phyloP scores from a whole-genome alignment of 2,888 invertebrate genomes.

The Monochamus alternatus region DNA sequence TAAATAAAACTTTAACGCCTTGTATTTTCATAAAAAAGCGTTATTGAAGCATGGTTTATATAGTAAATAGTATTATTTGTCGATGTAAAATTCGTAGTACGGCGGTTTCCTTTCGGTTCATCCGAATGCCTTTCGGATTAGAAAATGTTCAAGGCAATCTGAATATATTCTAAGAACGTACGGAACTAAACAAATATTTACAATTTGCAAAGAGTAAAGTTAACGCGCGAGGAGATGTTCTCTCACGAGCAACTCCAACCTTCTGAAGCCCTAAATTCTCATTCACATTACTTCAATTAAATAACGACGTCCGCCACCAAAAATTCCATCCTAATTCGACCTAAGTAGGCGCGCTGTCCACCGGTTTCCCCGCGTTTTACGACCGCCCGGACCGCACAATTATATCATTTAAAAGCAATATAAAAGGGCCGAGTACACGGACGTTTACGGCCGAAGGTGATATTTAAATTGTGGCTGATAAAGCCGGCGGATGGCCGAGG shows the following conservation, averaged over 20 bases:
- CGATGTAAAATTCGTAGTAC: too few relatives aligned
- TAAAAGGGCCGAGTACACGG: slow-evolving; percentile 24
- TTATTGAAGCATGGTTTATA: too few relatives aligned
- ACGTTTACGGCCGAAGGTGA: slow-evolving; percentile 23
- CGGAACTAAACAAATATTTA: too few relatives aligned
- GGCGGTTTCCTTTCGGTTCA: too few relatives aligned
- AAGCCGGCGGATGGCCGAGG: not conserved
- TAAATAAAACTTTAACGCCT: too few relatives aligned
- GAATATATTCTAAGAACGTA: too few relatives aligned
- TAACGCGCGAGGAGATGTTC: too few relatives aligned
- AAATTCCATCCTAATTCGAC: slow-evolving; percentile 37
- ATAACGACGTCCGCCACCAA: slow-evolving; percentile 31
- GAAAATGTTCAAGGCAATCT: too few relatives aligned
- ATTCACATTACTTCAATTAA: slow-evolving; percentile 26
- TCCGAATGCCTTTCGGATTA: too few relatives aligned
- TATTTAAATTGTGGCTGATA: slow-evolving; percentile 16
- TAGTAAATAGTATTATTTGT: too few relatives aligned
- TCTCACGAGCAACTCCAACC: not conserved
- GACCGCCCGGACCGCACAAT: slow-evolving; percentile 27
- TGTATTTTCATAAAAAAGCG: too few relatives aligned
- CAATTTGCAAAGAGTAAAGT: too few relatives aligned
- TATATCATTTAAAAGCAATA: slow-evolving; percentile 38
- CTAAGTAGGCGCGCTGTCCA: slow-evolving; percentile 12
- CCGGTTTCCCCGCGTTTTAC: slow-evolving; percentile 27
- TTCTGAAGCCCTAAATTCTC: not conserved